A percentile compares a stretch with the other conserved stretches of the same genome.
Evolutionary conservation across 2,888 invertebrate genomes (phyloP).

Genomic region (Agrochola macilenta): DNA sequence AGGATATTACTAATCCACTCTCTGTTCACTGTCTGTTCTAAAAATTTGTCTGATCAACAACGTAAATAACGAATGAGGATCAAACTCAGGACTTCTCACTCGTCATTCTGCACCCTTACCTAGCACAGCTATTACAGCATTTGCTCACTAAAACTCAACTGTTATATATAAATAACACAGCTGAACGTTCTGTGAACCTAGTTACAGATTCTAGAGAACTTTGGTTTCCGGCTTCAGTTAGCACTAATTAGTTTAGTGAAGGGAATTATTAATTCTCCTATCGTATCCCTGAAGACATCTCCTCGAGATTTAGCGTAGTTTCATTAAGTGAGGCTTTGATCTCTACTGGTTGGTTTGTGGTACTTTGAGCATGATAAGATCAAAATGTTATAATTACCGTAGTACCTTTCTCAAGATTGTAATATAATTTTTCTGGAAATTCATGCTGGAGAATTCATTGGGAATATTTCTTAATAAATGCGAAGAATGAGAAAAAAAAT

Average conservation of each 20-base stretch:
- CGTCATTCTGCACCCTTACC: too few species aligned
- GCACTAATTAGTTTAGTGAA: conserved; percentile 36
- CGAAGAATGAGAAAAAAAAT: too few species aligned
- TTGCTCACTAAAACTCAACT: neutral
- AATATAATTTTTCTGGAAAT: neutral
- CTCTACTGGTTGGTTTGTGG: neutral
- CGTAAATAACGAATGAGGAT: too few species aligned
- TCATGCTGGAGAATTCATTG: too few species aligned
- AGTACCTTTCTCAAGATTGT: neutral
- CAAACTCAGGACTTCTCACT: too few species aligned
- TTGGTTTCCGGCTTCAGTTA: neutral
- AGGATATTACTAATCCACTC: too few species aligned
- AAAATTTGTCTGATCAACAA: too few species aligned
- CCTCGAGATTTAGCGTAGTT: neutral
- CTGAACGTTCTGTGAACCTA: neutral
- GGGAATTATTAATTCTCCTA: conserved; percentile 32
- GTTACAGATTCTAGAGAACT: conserved; percentile 12
- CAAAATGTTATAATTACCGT: neutral
- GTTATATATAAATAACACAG: neutral
- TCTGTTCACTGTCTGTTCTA: too few species aligned
- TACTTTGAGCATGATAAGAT: conserved; percentile 1
- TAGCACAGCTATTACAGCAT: neutral
- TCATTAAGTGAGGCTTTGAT: conserved; percentile 5
- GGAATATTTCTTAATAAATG: too few species aligned
- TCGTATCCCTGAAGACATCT: conserved; percentile 20